Base-by-base conservation (phyloP, 2,797 vertebrate species). In the Buphagus erythrorhynchus region DNA sequence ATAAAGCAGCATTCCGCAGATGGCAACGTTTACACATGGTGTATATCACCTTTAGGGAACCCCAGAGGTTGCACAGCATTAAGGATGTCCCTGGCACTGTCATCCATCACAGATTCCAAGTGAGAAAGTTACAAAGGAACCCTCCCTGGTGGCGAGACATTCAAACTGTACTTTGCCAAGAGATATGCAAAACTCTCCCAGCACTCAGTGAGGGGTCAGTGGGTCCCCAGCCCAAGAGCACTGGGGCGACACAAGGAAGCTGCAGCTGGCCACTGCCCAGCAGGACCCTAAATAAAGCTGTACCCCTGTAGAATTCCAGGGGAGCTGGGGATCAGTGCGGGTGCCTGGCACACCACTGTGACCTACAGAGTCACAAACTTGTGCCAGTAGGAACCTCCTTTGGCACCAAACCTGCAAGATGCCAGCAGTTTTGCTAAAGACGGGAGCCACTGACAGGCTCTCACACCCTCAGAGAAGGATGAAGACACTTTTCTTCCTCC, bases 1-100 rank as follows among this genome's bases (percentile, higher is more conserved):
- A 62, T n/a, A 35, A 90, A 94, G 87, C 16, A 90, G 66, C 66
- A 15, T 62, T 95, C 87, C 63, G 91, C 96, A 96, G 94, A 95
- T 94, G 96, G 94, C 82, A 90, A 94, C 4, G 0, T 84, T 88
- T 88, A 80, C 73, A 83, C 33, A 69, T n/a, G 82, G 84, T 43
- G 82, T 52, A 22, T 78, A 59, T 86, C 87, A 95, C 82, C 85
- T 91, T 88, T 90, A 67, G 57, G 46, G 49, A 95, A 72, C 65
- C 84, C n/a, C 61, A n/a, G 45, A 86, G 85, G 43, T 62, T 54
- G 43, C 3, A 17, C 14, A 36, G 82, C 8, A 0, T 78, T 84
- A 85, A 63, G 15, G 33, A 65, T 1, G 15, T 51, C 75, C 46
- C 57, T 12, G 31, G 42, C 43, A 79, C 51, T 8, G 31, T 33